Evolutionary conservation across 2,113 vertebrate genomes (phyloP), one percentile per base, ranked within the genome.

Genomic region (Ceratotherium simum): DNA sequence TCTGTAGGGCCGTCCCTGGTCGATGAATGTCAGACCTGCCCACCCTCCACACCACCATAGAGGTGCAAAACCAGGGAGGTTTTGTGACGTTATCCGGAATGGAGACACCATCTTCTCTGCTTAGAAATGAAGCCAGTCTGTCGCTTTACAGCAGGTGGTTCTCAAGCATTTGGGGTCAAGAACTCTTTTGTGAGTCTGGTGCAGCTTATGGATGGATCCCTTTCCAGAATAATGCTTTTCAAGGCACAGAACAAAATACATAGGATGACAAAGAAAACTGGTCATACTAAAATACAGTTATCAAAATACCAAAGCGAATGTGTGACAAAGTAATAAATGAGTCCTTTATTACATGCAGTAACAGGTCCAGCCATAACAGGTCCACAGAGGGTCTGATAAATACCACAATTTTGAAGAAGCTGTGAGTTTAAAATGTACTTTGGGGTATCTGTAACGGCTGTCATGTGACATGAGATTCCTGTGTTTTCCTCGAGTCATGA

Each of bases 311-410:
- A 39, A 1, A 17, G 20, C 3, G 14, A 29, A 64, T 10, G 14
- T 27, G 17, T 39, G 39, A 65, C 17, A 12, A 9, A 23, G 65
- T 20, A 54, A 4, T 36, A 6, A 7, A 8, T 8, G 23, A n/a
- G 18, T 20, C 82, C 4, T 39, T 20, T 3, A 0, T 11, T 48
- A 48, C 42, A 0, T 16, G 14, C 2, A n/a, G 5, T 5, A 2
- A 10, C 27, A 9, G 70, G n/a, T 16, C n/a, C 42, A 5, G 20
- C 6, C 8, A 12, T 5, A 2, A 10, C 21, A 9, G 70, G n/a
- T 16, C n/a, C n/a, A 4, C 4, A 72, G 88, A 10, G 0, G 27
- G 17, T 8, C 5, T 42, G 1, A 13, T 8, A 0, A 6, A 8
- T 2, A 0, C 33, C 21, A 2, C 1, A 67, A 0, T 9, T 33